Evolutionary conservation across 2,113 vertebrate species (phyloP).

Genomic region (Chelonoidis abingdonii): DNA sequence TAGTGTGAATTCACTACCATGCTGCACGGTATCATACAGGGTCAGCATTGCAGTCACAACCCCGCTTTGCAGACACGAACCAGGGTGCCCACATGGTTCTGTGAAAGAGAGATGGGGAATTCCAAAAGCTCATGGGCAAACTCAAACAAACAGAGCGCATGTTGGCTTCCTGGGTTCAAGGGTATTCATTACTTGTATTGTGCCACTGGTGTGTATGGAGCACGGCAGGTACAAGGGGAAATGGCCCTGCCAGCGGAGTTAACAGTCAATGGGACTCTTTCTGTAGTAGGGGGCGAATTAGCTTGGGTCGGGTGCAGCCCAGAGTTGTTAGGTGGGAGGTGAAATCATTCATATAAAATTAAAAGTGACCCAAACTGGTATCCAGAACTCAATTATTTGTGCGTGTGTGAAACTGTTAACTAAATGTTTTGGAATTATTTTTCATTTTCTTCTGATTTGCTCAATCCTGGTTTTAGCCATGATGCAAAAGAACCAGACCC

Average conservation of each 20-base stretch:
- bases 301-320: neutral
- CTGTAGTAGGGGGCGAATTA: neutral
- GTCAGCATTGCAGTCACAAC: neutral
- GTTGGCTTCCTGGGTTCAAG: neutral
- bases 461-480: neutral
- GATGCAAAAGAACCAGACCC: accelerated
- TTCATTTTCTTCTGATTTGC: neutral
- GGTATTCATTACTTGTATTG: neutral
- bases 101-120: accelerated
- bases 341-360: neutral
- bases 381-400: neutral
- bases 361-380: neutral
- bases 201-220: neutral
- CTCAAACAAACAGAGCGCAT: neutral
- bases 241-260: neutral
- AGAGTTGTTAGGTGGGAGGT: neutral
- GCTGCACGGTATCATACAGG: neutral
- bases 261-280: neutral
- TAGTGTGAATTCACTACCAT: neutral
- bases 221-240: neutral
- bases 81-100: accelerated
- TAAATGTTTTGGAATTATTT: neutral
- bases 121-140: accelerated
- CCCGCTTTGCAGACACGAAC: neutral
- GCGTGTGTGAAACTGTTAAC: neutral